Percentiles rank a stretch among this genome's conserved stretches.
These are phyloP conservation scores for Arvicanthis niloticus DNA, from an alignment of 2,113 vertebrate genomes.

Conservation along the genomic window DNA sequence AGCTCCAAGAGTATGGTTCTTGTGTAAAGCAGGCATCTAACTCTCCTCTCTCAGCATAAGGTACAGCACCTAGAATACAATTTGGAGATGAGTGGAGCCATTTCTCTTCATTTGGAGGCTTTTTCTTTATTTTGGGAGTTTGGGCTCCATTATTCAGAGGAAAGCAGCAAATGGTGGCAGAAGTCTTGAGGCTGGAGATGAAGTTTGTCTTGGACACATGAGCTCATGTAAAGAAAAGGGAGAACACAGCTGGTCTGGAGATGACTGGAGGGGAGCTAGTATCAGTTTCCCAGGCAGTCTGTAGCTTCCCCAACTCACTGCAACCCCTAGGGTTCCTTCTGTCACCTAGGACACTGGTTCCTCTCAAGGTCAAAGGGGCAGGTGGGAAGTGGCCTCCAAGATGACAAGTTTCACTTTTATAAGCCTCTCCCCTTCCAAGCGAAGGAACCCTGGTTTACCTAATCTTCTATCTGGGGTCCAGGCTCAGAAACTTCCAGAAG, in stretches of 20 bases:
- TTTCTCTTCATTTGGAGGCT: neutral
- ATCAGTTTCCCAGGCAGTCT: neutral
- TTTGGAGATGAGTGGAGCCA: fast-evolving
- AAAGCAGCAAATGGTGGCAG: neutral
- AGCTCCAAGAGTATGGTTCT: neutral
- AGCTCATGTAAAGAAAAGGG: neutral
- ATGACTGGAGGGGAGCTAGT: neutral
- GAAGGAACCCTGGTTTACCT: neutral
- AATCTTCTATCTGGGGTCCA: neutral
- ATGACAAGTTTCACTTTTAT: neutral
- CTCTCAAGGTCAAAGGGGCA: neutral
- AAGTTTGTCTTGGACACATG: neutral
- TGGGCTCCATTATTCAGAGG: too few species aligned
- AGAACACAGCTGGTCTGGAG: neutral
- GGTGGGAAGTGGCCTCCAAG: too few species aligned
- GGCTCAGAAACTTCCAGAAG: neutral
- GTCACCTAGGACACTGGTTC: neutral
- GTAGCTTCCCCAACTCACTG: neutral
- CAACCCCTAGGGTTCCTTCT: fast-evolving
- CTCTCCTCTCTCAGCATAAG: too few species aligned
- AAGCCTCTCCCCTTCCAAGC: neutral
- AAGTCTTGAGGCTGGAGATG: neutral
- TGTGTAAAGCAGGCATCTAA: neutral
- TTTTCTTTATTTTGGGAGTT: neutral
- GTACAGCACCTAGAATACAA: neutral